A percentile compares a stretch with the other conserved stretches of the same genome.
These are phyloP conservation scores for Myzus persicae DNA, from an alignment of 1,140 invertebrate genomes.

Conservation along the genomic window DNA sequence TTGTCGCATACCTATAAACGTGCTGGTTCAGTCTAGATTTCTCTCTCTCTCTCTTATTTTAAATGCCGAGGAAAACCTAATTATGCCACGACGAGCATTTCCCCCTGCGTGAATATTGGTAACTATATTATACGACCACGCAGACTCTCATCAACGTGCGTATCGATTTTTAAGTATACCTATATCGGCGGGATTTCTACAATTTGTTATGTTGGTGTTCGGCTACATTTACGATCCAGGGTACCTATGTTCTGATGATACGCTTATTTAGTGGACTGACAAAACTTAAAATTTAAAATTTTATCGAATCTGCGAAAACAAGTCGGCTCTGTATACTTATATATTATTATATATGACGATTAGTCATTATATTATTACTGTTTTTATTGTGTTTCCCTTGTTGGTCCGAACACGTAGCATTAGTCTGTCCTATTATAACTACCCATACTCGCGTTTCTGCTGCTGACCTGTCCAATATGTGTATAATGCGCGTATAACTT, in stretches of 20 bases:
- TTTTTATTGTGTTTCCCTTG: background rate
- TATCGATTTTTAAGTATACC: background rate
- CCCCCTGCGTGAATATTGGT: background rate
- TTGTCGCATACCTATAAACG: background rate
- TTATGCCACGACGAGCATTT: background rate
- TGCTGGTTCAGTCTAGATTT: background rate
- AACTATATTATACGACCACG: background rate
- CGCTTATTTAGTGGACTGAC: background rate
- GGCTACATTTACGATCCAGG: background rate
- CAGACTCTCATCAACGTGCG: background rate
- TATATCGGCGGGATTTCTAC: background rate
- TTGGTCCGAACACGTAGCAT: background rate
- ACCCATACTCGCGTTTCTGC: background rate
- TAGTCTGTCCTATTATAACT: background rate
- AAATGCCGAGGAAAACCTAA: background rate
- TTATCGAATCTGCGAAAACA: background rate
- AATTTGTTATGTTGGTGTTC: background rate
- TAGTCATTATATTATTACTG: background rate
- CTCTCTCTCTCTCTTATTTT: background rate
- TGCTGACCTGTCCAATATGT: conserved; percentile 16
- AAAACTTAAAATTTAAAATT: background rate
- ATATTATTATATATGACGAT: background rate
- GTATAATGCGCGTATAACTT: background rate
- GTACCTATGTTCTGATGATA: no score
- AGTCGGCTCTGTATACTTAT: background rate